These are phyloP conservation scores for Apogon hyalosoma DNA, from an alignment of 2,797 vertebrate genomes.

Conservation along the genomic window DNA sequence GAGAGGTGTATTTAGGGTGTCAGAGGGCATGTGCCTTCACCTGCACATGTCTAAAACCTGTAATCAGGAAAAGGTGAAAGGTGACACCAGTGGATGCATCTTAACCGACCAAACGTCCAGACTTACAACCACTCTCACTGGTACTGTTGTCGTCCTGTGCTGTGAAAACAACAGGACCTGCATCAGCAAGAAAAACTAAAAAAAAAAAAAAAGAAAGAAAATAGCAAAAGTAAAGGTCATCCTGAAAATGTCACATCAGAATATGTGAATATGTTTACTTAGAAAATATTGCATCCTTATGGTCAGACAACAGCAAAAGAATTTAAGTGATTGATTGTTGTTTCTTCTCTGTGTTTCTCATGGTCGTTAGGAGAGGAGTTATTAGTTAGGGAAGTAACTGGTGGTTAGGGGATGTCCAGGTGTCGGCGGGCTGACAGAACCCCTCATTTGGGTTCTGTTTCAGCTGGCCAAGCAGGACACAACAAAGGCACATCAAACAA, in stretches of 20 bases:
- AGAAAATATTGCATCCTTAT: constrained; percentile 20
- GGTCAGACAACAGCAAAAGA: constrained; percentile 33
- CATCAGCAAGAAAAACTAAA: background rate
- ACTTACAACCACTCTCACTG: constrained; percentile 61
- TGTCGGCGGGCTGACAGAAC: constrained; percentile 77
- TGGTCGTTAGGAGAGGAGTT: constrained; percentile 57
- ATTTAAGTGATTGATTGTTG: constrained; percentile 65
- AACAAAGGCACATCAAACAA: constrained; percentile 70
- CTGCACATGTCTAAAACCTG: constrained; percentile 38
- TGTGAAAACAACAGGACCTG: constrained; percentile 18
- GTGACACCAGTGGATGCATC: constrained; percentile 39
- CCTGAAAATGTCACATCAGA: background rate
- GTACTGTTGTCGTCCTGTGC: constrained; percentile 9
- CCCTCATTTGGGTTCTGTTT: constrained; percentile 75
- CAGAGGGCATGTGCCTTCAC: constrained; percentile 53
- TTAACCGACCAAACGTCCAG: constrained; percentile 28
- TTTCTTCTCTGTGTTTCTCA: constrained; percentile 60
- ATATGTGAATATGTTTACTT: background rate
- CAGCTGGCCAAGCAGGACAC: constrained; percentile 63
- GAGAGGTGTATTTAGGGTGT: constrained; percentile 54
- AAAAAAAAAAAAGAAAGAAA: too few species aligned
- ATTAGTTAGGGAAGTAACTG: constrained; percentile 63
- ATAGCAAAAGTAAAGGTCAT: background rate
- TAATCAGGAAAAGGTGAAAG: constrained; percentile 67
- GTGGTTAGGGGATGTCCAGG: constrained; percentile 80